Base-by-base conservation (phyloP, 2,888 invertebrate species). In the Branchellion lobata region DNA sequence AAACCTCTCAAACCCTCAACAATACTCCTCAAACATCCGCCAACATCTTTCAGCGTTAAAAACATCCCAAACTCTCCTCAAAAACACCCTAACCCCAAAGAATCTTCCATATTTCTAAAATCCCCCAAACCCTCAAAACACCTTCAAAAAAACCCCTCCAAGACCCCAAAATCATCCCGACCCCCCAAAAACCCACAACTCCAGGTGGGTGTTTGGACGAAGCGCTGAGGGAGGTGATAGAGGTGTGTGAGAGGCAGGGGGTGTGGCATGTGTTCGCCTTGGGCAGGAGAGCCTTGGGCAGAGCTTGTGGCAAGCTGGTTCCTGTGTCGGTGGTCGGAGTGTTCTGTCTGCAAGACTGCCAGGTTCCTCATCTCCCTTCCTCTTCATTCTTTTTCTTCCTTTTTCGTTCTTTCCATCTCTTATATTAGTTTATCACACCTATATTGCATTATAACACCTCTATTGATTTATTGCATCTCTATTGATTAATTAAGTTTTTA, bases 271-370 rank as follows among this genome's bases (percentile, higher is more conserved):
- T 91, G 1, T 92, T 91, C 85, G 90, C 90, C 8, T 86, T 91
- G 31, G 89, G 88, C 27, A 88, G 91, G 8, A 87, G 90, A 40
- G 88, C 90, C 80, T 84, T 92, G 24, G 91, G 91, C 0, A 88
- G 89, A 83, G 87, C 90, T 0, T 88, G 91, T 61, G 88, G 89
- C 78, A 91, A 91, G 84, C 90, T 90, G 78, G 90, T 90, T 5
- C 90, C 90, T 2, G 89, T 91, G 80, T 90, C 91, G 84, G 91
- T 91, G 81, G 88, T 91, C 57, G 91, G 90, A 18, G 87, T 92
- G 71, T 87, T 91, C 81, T 91, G 90, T 85, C 91, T 90, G 84
- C 90, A 91, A 85, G 91, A 91, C 2, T 89, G 90, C 31, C 90
- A 91, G 85, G 91, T 86, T 34, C 83, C 84, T 14, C n/a, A n/a